Evolutionary conservation across 2,888 invertebrate species (phyloP).

Genomic region (Drosophila kambysellisi): DNA sequence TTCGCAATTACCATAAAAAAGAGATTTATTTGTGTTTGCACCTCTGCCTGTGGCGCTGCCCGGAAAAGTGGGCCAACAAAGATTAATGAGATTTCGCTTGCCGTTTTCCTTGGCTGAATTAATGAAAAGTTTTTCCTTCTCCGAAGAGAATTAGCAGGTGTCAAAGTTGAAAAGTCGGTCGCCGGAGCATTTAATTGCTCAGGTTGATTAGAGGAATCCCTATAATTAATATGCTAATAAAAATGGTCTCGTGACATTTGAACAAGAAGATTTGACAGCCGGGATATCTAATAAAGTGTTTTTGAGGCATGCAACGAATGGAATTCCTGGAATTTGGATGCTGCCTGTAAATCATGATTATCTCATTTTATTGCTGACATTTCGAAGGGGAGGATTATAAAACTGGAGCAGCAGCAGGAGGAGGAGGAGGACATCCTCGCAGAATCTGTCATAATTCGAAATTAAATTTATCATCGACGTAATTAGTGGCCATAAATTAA

Average conservation of each 20-base stretch:
- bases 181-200: conserved; percentile 66
- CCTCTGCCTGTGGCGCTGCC: conserved; percentile 25
- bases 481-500: conserved; percentile 84
- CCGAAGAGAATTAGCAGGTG: conserved; percentile 59
- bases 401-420: neutral
- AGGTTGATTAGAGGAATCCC: conserved; percentile 3
- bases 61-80: conserved; percentile 42
- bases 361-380: conserved; percentile 67
- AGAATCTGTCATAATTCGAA: conserved; percentile 64
- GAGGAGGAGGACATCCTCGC: neutral
- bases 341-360: conserved; percentile 73
- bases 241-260: conserved; percentile 64
- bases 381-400: conserved; percentile 42
- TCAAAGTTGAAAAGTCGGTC: conserved; percentile 60
- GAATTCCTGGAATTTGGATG: conserved; percentile 46
- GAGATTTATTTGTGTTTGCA: conserved; percentile 78
- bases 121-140: conserved; percentile 31
- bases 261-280: conserved; percentile 59
- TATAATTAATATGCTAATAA: conserved; percentile 78
- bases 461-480: conserved; percentile 82
- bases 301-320: conserved; percentile 11
- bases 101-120: neutral
- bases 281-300: conserved; percentile 44
- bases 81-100: conserved; percentile 69
- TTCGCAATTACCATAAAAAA: conserved; percentile 81